Base-by-base conservation (phyloP, 2,113 vertebrate species). In the Rutilus rutilus region DNA sequence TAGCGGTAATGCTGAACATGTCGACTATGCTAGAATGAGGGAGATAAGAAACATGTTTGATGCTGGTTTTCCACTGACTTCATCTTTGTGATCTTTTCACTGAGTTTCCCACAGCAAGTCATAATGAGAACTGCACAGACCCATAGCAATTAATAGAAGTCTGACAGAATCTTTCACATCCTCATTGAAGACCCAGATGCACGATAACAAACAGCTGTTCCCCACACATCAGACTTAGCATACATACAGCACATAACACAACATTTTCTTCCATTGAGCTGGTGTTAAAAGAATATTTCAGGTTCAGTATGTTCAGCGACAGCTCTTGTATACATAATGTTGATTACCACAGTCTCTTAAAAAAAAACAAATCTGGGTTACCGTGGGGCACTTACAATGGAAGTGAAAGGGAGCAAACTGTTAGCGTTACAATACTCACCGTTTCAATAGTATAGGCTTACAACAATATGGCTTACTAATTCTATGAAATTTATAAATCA, bases 41-140 rank as follows among this genome's bases (percentile, higher is more conserved):
- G 14, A 50, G 79, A 64, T 81, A 50, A 64, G 25, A 67, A 62
- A 60, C 5, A 30, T 21, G 42, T 67, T 14, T 52, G 60, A 50
- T 60, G 10, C 14, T 76, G 33, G 23, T 81, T 81, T 84, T 80
- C 30, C 77, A 85, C 12, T 19, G 78, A 77, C 21, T 27, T 87
- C 39, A 81, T 14, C 5, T 27, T 42, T 69, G 36, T 11, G 30
- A n/a, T 54, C 3, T 47, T 59, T 78, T 33, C 59, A 50, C 14
- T 23, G n/a, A 14, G 45, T 78, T 86, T 88, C 75, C 57, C 67
- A 54, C 33, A 42, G 47, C 47, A 76, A 84, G 14, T 14, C 33
- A 69, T 36, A 65, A 45, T 47, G 19, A 77, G 76, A 86, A 75
- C 12, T 33, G 12, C 45, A 65, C 10, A 67, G 67, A 23, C 21